Evolutionary conservation across 2,888 invertebrate species (phyloP), one percentile per base, ranked within the genome.

Genomic region (Parthenolecanium corni): DNA sequence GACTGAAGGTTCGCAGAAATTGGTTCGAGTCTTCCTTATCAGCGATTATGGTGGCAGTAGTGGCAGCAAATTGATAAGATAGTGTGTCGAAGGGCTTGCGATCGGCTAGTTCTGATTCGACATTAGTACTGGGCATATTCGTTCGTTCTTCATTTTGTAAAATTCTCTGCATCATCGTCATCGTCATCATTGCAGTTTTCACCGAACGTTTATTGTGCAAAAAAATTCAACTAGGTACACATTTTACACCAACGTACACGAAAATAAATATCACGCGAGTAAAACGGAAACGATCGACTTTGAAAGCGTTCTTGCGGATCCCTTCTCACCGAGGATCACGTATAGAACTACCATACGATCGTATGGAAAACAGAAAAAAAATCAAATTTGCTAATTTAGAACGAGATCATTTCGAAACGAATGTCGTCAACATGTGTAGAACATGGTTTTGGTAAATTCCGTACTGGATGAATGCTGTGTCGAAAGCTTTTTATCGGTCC

Each of bases 111-210:
- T 40, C 38, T 2, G 51, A 18, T 21, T 46, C 58, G 38, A 44
- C 54, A 14, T 47, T 36, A 18, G 57, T 38, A 12, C 11, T 62
- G 23, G 51, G 38, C 18, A 54, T 31, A 23, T 61, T 57, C 44
- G 57, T 51, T n/a, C 58, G 57, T 47, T 64, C 63, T 44, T 64
- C 64, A 38, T 66, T 65, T 62, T 68, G 68, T 53, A 68, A 61
- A 36, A 68, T 54, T 18, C 67, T 62, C 57, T 67, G 66, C 67
- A 67, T 68, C 68, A 68, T 68, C 67, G 67, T 67, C 68, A 68
- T 68, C 62, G 68, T 68, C 68, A 68, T 68, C 66, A 67, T 67
- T 58, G 65, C 61, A 49, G 36, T 54, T 25, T 44, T 38, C 5
- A 21, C 4, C 31, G 31, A 31, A 31, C 31, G 31, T 31, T 6